Evolutionary conservation across 1,140 invertebrate genomes (phyloP).

Genomic region (Lordiphosa stackelbergi): DNA sequence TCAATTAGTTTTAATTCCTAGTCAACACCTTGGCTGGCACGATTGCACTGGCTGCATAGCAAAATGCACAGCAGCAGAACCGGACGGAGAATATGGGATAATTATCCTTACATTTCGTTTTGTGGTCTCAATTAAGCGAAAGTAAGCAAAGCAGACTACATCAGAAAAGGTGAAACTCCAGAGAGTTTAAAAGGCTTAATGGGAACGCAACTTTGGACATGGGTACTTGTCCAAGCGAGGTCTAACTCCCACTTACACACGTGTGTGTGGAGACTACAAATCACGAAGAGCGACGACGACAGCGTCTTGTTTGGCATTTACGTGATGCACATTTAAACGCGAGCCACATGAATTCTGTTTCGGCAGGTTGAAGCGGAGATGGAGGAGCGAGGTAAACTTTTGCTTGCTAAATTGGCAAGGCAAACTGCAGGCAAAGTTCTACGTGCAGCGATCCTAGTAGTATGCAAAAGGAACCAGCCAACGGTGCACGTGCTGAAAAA

Average conservation of each 20-base stretch:
- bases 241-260: conserved; percentile 10
- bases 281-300: conserved; percentile 35
- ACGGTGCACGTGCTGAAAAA: conserved; percentile 62
- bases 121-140: conserved; percentile 45
- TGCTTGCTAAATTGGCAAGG: conserved; percentile 61
- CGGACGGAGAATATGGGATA: conserved; percentile 28
- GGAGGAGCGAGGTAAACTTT: conserved; percentile 16
- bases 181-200: conserved; percentile 9
- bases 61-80: conserved; percentile 5
- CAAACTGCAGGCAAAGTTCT: conserved; percentile 49
- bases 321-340: conserved; percentile 69
- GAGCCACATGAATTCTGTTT: conserved; percentile 68
- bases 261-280: conserved; percentile 38
- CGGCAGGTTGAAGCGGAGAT: conserved; percentile 8
- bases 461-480: conserved; percentile 45
- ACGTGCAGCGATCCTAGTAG: conserved; percentile 56
- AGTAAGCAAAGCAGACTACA: conserved; percentile 29
- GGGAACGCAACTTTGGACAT: conserved; percentile 5
- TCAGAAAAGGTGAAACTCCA: conserved; percentile 3
- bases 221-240: conserved; percentile 1
- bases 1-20: conserved; percentile 69
- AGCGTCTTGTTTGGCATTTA: conserved; percentile 67
- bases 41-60: conserved; percentile 25
- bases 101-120: conserved; percentile 61
- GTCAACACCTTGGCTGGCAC: conserved; percentile 63